Conservation (phyloP, 2,888 invertebrate species). For the Sinodicranocentrus sp. region DNA sequence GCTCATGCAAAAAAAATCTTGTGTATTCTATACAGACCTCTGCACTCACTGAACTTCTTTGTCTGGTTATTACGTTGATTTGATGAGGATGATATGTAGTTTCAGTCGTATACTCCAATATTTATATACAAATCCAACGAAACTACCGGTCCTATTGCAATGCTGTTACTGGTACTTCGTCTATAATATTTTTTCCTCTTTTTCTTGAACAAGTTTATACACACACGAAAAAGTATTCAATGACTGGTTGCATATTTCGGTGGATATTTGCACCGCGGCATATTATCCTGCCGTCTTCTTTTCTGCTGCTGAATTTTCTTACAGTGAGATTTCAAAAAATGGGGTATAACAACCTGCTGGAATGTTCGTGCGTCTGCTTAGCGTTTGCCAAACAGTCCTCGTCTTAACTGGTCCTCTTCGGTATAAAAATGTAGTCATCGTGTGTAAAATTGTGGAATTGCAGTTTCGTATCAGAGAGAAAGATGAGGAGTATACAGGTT, state of each 20-base stretch:
- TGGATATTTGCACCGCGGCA: background rate
- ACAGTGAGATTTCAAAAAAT: no score
- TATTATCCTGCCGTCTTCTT: no score
- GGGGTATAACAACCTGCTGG: no score
- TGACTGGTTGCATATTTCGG: background rate
- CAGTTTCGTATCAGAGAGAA: no score
- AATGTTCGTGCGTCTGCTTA: no score
- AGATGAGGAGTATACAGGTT: no score
- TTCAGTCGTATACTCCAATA: background rate
- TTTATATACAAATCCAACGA: constrained; percentile 13
- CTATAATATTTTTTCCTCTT: constrained; percentile 7
- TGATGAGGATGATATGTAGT: background rate
- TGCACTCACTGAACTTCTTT: constrained; percentile 28
- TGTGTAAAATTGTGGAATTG: no score
- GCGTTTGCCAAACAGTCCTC: no score
- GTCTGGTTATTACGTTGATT: background rate
- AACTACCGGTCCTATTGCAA: constrained; percentile 15
- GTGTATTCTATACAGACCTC: constrained; percentile 19
- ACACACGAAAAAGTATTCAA: background rate
- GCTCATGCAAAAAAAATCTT: constrained; percentile 40
- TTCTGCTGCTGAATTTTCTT: no score
- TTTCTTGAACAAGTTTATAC: constrained; percentile 6
- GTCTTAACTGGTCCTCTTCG: no score
- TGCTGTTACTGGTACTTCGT: constrained; percentile 17
- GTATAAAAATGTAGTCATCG: no score